Base-by-base conservation (phyloP, 2,888 invertebrate species). In the Scaptomyza caliginosa region DNA sequence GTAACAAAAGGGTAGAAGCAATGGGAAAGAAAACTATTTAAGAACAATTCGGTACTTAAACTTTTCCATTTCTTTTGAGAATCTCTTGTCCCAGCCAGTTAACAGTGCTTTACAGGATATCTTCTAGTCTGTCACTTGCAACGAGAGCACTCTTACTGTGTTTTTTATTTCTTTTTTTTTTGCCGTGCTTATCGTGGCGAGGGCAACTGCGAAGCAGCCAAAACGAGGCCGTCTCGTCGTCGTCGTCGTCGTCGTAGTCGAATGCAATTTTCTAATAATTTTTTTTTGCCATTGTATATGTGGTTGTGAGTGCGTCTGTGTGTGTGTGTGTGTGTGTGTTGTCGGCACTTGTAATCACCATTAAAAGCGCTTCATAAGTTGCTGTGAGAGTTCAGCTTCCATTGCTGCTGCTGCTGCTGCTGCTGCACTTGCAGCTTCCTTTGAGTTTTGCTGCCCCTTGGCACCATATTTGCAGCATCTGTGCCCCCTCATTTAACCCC, bases 201-300 rank as follows among this genome's bases (percentile, higher is more conserved):
- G 86, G 70, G 86, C 83, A 78, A 69, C 67, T 67, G 64, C 59
- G 54, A 73, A 77, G 67, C 74, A 81, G 66, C 70, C 73, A 48
- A 81, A 85, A 87, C 86, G 87, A 78, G 83, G 81, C 68, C 87
- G 85, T 67, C 74, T 60, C 71, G 54, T 36, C 64, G 63, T 46
- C 68, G 74, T 65, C 69, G 64, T 60, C 67, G 56, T 30, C 66
- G 62, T 45, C 67, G 75, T 62, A 69, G 64, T 70, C 65, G 70
- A 80, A 76, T 83, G 83, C 86, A 83, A 87, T 83, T 83, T 83
- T 83, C 83, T 87, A 83, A 83, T 83, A 83, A 86, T 87, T 83
- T 83, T 87, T 83, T 83, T 32, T 55, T 67, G 76, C 43, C 39
- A 67, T 65, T 57, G 59, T 58, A 21, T 54, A 24, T 56, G 50